Evolutionary conservation across 1,140 invertebrate species (phyloP).

Genomic region (Sarcophaga bullata): DNA sequence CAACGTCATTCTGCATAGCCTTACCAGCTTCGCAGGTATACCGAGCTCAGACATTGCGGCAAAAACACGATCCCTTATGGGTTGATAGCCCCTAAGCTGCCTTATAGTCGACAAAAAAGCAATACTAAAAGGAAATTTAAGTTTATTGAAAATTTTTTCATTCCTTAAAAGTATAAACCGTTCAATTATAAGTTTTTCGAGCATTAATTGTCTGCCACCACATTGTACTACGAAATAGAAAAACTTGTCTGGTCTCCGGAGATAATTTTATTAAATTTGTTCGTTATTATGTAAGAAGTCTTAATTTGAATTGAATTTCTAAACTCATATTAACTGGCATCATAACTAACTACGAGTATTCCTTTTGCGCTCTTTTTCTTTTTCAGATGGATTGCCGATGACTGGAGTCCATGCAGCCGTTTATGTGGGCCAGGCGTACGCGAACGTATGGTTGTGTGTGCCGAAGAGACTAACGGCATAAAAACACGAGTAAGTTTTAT

Average conservation of each 20-base stretch:
- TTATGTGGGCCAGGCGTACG: constrained; percentile 85
- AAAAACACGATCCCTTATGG: too few relatives aligned
- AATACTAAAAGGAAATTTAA: too few relatives aligned
- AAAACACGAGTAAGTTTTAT: constrained; percentile 73
- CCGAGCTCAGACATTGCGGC: too few relatives aligned
- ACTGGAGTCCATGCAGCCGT: constrained; percentile 85
- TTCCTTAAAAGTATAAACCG: too few relatives aligned
- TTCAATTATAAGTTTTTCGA: too few relatives aligned
- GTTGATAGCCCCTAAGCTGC: too few relatives aligned
- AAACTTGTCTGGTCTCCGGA: background rate
- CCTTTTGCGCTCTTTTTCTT: background rate
- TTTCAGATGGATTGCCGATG: constrained; percentile 87
- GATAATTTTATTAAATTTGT: constrained; percentile 1
- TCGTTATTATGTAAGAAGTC: background rate
- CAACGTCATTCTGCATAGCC: too few relatives aligned
- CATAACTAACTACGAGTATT: background rate
- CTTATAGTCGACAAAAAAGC: too few relatives aligned
- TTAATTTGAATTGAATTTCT: background rate
- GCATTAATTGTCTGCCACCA: too few relatives aligned
- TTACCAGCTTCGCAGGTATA: too few relatives aligned
- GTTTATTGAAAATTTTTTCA: too few relatives aligned
- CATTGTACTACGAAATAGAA: too few relatives aligned
- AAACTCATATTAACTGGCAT: background rate
- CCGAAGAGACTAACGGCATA: constrained; percentile 75
- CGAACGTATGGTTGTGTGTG: constrained; percentile 81